A percentile compares a stretch with the other conserved stretches of the same genome.
Evolutionary conservation across 2,888 invertebrate species (phyloP).

Genomic region (Leptinotarsa juncta): DNA sequence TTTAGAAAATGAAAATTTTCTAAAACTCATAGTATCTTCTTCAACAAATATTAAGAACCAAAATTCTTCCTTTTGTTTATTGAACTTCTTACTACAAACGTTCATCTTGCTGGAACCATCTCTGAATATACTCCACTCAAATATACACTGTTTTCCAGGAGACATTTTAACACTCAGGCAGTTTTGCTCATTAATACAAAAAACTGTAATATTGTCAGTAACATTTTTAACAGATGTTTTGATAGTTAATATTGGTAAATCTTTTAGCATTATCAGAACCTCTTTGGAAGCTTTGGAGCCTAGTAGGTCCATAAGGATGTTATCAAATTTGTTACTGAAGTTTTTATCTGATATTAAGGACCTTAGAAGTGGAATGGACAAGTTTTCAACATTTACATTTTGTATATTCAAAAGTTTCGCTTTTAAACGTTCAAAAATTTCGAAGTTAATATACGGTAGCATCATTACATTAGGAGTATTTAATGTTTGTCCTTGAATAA

Average conservation of each 20-base stretch:
- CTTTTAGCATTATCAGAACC: constrained; percentile 54
- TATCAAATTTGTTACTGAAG: constrained; percentile 36
- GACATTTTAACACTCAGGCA: constrained; percentile 26
- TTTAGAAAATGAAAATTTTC: constrained; percentile 79
- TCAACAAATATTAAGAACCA: constrained; percentile 92
- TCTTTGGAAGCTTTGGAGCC: constrained; percentile 49
- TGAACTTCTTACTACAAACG: constrained; percentile 86
- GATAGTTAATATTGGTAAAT: constrained; percentile 59
- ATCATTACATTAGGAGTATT: constrained; percentile 79
- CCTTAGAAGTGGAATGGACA: constrained; percentile 38
- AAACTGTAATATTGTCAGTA: constrained; percentile 34
- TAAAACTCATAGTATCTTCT: constrained; percentile 77
- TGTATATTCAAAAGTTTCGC: constrained; percentile 61
- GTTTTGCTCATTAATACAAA: constrained; percentile 28
- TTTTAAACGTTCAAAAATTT: constrained; percentile 73
- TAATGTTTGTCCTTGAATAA: constrained; percentile 93
- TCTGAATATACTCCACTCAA: constrained; percentile 56
- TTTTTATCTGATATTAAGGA: constrained; percentile 38
- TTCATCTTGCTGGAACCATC: constrained; percentile 61
- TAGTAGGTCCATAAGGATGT: constrained; percentile 51
- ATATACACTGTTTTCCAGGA: constrained; percentile 50
- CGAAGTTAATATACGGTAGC: constrained; percentile 80
- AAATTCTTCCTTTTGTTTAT: constrained; percentile 94
- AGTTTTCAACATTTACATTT: constrained; percentile 15
- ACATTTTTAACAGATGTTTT: constrained; percentile 49